A percentile compares a stretch with the other conserved stretches of the same genome.
These are phyloP conservation scores for Sprattus sprattus DNA, from an alignment of 2,113 vertebrate species.

Conservation along the genomic window DNA sequence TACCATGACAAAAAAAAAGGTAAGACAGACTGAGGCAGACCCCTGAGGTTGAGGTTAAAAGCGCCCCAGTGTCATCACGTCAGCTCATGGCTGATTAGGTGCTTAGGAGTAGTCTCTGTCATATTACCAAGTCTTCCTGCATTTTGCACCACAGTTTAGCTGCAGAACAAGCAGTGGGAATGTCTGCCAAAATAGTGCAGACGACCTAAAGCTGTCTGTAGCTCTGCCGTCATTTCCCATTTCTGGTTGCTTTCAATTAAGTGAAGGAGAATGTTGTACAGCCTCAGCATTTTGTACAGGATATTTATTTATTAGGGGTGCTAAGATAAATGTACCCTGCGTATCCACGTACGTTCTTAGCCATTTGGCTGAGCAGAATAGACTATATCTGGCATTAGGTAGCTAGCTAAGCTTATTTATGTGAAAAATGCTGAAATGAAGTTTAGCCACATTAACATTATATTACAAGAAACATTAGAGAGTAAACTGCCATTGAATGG, in stretches of 20 bases:
- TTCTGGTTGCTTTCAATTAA: not conserved
- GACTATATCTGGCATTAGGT: not conserved
- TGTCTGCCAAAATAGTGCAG: not conserved
- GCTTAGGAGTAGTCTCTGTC: not conserved
- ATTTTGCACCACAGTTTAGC: not conserved
- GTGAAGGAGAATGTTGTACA: not conserved
- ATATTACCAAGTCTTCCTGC: not conserved
- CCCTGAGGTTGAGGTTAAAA: not conserved
- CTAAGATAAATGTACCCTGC: not conserved
- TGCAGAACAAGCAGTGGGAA: not conserved
- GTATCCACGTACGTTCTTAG: not conserved
- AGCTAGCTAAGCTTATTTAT: not conserved
- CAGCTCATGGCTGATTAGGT: not conserved
- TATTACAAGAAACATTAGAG: not conserved
- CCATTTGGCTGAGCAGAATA: not conserved
- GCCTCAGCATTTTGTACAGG: not conserved
- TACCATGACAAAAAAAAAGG: too few relatives aligned
- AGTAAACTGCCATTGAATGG: not conserved
- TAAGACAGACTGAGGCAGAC: not conserved
- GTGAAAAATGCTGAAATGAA: not conserved
- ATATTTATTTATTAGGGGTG: not conserved
- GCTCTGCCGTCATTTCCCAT: not conserved
- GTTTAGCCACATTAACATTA: not conserved
- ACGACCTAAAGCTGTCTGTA: not conserved
- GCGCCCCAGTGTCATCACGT: not conserved